A percentile compares a stretch with the other conserved stretches of the same genome.
Conservation (phyloP, 2,888 invertebrate species). For the Cheilosia urbana region DNA sequence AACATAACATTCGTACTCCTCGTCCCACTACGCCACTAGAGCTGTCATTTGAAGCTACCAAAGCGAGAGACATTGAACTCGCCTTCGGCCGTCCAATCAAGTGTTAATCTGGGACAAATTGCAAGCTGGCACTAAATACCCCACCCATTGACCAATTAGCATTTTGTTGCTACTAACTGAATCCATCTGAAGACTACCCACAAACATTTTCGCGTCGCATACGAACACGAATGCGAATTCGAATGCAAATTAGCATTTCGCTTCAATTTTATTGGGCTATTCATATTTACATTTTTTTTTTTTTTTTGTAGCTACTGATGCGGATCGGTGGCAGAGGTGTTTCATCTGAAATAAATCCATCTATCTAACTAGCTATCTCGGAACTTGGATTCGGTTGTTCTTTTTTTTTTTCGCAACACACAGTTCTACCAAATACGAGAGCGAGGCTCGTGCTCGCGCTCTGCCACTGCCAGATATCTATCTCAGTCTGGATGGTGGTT, state of each 20-base stretch:
- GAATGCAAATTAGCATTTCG: background rate
- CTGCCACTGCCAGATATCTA: constrained; percentile 60
- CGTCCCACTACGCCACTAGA: too few relatives aligned
- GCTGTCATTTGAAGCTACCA: too few relatives aligned
- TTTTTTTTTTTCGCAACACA: background rate
- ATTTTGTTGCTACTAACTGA: too few relatives aligned
- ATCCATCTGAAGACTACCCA: background rate
- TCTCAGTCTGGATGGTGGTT: constrained; percentile 59
- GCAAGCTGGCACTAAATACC: too few relatives aligned
- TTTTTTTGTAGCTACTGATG: constrained; percentile 63
- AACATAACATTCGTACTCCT: too few relatives aligned
- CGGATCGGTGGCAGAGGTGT: constrained; percentile 54
- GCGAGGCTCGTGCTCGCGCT: constrained; percentile 66
- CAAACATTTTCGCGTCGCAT: background rate
- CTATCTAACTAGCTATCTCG: constrained; percentile 29
- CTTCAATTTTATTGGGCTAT: constrained; percentile 5
- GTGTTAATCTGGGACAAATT: too few relatives aligned
- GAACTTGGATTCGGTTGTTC: constrained; percentile 9
- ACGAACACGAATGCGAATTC: background rate
- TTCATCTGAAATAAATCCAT: constrained; percentile 41
- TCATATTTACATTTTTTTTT: background rate
- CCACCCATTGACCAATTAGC: too few relatives aligned
- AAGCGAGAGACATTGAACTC: too few relatives aligned
- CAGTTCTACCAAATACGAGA: constrained; percentile 10
- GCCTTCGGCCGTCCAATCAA: too few relatives aligned